A percentile compares a stretch with the other conserved stretches of the same genome.
Conservation (phyloP, 2,797 vertebrate species). For the Austrolebias charrua region DNA sequence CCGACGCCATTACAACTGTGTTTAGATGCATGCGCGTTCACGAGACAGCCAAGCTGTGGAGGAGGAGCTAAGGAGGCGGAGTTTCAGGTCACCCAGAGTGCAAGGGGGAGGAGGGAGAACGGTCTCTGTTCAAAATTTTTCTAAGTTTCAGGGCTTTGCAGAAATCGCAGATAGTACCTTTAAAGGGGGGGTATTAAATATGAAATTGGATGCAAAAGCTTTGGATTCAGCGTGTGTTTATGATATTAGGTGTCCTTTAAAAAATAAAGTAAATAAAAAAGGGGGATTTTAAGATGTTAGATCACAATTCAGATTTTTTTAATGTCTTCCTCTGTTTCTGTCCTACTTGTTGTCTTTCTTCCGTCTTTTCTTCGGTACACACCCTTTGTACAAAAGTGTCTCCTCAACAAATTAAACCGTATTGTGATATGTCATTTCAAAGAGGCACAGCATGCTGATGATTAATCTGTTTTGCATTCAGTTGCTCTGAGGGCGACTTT, state of each 20-base stretch:
- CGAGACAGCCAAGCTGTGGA: no score
- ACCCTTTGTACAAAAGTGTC: slow-evolving; percentile 72
- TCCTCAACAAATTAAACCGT: slow-evolving; percentile 77
- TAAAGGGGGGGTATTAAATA: slow-evolving; percentile 73
- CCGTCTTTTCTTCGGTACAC: slow-evolving; percentile 46
- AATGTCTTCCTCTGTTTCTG: slow-evolving; percentile 50
- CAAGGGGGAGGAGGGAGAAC: no score
- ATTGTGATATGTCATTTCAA: slow-evolving; percentile 78
- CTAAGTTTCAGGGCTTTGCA: no score
- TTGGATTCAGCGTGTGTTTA: slow-evolving; percentile 60
- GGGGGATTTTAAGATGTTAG: slow-evolving; percentile 54
- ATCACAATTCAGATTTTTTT: slow-evolving; percentile 57
- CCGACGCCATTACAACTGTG: no score
- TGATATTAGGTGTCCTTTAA: slow-evolving; percentile 64
- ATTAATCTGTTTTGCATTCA: slow-evolving; percentile 81
- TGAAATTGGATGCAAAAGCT: slow-evolving; percentile 71
- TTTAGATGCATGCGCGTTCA: no score
- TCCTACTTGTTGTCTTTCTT: slow-evolving; percentile 45
- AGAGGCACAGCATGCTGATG: slow-evolving; percentile 64
- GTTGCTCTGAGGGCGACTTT: slow-evolving; percentile 70
- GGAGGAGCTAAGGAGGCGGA: no score
- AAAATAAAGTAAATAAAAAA: slow-evolving; percentile 46
- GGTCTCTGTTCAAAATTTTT: no score
- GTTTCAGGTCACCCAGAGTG: no score
- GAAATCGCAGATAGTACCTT: no score